Evolutionary conservation across 2,113 vertebrate species (phyloP).

Genomic region (Dicerorhinus sumatrensis): DNA sequence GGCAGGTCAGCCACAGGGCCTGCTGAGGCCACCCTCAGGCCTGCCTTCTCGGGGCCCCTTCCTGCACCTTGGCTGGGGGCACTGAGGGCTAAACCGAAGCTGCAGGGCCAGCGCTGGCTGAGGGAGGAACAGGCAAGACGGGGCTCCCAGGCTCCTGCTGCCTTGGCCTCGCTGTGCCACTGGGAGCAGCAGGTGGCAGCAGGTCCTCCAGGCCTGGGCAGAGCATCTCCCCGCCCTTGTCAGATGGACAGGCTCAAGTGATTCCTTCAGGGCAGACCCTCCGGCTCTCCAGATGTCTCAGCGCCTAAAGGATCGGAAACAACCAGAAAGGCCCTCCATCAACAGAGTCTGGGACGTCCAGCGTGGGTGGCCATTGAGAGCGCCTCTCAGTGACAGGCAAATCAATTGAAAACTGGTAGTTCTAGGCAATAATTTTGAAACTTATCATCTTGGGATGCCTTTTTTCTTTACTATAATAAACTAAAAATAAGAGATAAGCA

Average conservation of each 20-base stretch:
- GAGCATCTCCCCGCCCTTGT: neutral
- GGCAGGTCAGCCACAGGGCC: neutral
- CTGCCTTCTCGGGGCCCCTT: neutral
- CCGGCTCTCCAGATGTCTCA: conserved; percentile 63
- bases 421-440: neutral
- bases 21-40: neutral
- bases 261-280: conserved; percentile 61
- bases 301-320: conserved; percentile 63
- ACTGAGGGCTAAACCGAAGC: neutral
- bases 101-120: conserved; percentile 5
- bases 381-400: neutral
- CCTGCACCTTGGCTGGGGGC: neutral
- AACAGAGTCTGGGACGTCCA: neutral
- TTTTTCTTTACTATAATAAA: neutral
- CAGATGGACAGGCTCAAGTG: conserved; percentile 37
- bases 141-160: conserved; percentile 35
- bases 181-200: neutral
- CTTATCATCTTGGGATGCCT: neutral
- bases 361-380: fast-evolving
- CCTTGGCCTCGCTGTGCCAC: neutral
- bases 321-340: neutral
- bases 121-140: neutral
- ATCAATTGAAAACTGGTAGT: neutral
- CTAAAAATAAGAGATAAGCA: neutral
- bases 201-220: neutral